phyloP scores from a whole-genome alignment of 2,113 vertebrate species.

The Corydoras maculifer region DNA sequence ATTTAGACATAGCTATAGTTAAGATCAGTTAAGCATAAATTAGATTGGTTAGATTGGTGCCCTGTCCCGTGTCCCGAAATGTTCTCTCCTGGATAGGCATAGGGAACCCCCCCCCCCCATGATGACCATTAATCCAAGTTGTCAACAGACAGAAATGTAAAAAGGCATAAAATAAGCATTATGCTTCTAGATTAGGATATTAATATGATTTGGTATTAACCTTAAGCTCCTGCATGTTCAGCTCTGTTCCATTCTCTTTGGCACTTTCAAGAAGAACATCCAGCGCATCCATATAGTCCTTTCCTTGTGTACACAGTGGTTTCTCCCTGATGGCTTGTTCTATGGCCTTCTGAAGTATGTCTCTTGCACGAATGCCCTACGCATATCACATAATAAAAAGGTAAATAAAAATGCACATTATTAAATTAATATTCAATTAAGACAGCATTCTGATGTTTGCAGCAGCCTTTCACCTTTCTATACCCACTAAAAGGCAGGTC shows the following conservation, averaged over 20 bases:
- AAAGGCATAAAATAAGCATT: neutral
- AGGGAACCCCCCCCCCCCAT: too few species aligned
- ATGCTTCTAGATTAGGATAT: neutral
- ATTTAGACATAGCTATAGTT: too few species aligned
- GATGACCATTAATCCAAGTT: too few species aligned
- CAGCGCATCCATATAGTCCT: conserved; percentile 87
- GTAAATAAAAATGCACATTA: too few species aligned
- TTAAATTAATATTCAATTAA: too few species aligned
- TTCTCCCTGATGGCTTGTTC: conserved; percentile 96
- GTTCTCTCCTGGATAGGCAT: too few species aligned
- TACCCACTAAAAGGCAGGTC: conserved; percentile 95
- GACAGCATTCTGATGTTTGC: too few species aligned
- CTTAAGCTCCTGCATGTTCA: conserved; percentile 98
- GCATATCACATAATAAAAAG: neutral
- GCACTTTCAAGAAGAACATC: conserved; percentile 93
- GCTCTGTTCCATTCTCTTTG: conserved; percentile 86
- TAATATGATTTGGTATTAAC: conserved; percentile 52
- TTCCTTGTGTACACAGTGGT: conserved; percentile 80
- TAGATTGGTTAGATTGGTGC: too few species aligned
- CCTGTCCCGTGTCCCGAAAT: too few species aligned
- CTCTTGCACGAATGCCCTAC: conserved; percentile 88
- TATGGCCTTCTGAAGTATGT: conserved; percentile 82
- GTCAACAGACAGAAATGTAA: too few species aligned
- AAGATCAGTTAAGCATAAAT: too few species aligned
- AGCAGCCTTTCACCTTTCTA: conserved; percentile 55